A percentile compares a stretch with the other conserved stretches of the same genome.
phyloP scores from a whole-genome alignment of 2,888 invertebrate species.

The Meliscaeva auricollis region DNA sequence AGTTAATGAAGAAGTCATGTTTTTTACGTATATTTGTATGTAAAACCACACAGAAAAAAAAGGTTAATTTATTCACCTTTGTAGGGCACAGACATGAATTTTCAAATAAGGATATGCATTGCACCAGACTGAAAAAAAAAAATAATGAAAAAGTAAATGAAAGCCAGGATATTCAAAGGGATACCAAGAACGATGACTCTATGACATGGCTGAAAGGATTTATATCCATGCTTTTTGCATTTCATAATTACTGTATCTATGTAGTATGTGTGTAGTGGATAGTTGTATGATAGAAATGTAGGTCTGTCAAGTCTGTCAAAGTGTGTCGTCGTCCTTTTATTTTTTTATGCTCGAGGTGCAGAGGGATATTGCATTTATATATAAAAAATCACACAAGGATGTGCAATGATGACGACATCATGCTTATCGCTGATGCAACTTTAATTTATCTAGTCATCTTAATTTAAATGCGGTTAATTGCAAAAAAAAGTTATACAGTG shows the following conservation, averaged over 20 bases:
- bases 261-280: neutral
- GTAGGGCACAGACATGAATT: slow-evolving; percentile 53
- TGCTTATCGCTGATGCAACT: slow-evolving; percentile 51
- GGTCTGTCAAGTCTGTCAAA: slow-evolving; percentile 33
- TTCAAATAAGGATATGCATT: slow-evolving; percentile 48
- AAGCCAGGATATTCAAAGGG: slow-evolving; percentile 42
- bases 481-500: slow-evolving; percentile 25
- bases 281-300: neutral
- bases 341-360: neutral
- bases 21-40: slow-evolving; percentile 5
- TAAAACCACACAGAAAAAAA: slow-evolving; percentile 22
- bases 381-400: neutral
- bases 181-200: slow-evolving; percentile 34
- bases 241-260: slow-evolving; percentile 45
- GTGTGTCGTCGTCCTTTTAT: slow-evolving; percentile 6
- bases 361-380: neutral
- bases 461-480: slow-evolving; percentile 71
- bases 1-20: slow-evolving; percentile 37
- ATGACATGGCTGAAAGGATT: slow-evolving; percentile 25
- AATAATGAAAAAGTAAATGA: slow-evolving; percentile 23
- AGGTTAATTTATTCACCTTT: slow-evolving; percentile 40
- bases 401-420: slow-evolving; percentile 35
- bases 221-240: slow-evolving; percentile 32
- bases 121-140: slow-evolving; percentile 26
- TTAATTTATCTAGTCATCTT: slow-evolving; percentile 58